Evolutionary conservation across 2,113 vertebrate species (phyloP).

Genomic region (Pelusios castaneus): DNA sequence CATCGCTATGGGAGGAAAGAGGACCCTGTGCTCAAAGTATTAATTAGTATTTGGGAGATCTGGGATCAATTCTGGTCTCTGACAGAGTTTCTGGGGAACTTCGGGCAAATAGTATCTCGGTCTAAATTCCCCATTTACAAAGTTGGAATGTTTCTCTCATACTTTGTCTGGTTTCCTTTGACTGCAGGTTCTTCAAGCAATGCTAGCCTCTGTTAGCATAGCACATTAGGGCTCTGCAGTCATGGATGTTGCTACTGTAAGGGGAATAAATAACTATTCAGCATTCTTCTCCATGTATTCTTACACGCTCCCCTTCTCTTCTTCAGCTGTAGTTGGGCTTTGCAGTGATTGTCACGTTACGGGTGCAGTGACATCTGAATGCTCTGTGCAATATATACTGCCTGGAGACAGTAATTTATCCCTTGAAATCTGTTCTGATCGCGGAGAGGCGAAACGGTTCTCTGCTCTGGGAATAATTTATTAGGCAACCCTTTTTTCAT

Average conservation of each 20-base stretch:
- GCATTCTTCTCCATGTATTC: background rate
- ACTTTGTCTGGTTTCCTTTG: background rate
- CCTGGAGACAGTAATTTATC: background rate
- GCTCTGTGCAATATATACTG: background rate
- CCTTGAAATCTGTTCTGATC: slow-evolving; percentile 52
- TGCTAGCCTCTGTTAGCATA: background rate
- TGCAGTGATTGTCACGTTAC: background rate
- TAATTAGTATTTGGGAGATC: background rate
- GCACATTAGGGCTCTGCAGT: background rate
- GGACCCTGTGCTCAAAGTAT: background rate
- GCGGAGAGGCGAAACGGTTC: slow-evolving; percentile 9
- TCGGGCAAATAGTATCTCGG: background rate
- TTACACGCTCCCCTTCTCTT: background rate
- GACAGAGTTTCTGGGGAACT: background rate
- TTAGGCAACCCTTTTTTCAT: slow-evolving; percentile 58
- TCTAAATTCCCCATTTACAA: background rate
- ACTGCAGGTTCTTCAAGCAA: background rate
- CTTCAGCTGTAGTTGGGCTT: background rate
- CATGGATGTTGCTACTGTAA: background rate
- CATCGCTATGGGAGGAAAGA: background rate
- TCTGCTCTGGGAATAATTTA: slow-evolving; percentile 40
- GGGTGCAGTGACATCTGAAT: background rate
- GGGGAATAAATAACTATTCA: background rate
- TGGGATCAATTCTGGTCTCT: background rate
- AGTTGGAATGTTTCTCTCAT: background rate